Conservation (phyloP, 2,888 invertebrate genomes). For the Prenolepis imparis region DNA sequence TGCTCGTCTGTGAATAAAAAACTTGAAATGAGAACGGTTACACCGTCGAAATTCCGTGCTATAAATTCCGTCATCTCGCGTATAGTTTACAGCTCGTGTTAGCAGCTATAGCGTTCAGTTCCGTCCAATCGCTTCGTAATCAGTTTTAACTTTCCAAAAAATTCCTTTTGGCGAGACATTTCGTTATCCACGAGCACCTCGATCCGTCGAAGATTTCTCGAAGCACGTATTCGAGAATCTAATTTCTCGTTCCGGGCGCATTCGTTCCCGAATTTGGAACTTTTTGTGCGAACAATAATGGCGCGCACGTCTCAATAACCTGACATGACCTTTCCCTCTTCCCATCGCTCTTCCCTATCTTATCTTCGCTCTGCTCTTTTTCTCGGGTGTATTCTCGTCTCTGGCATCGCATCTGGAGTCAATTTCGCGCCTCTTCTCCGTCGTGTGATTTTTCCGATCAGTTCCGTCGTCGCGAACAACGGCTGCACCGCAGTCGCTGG, state of each 20-base stretch:
- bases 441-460: conserved; percentile 59
- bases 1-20: conserved; percentile 32
- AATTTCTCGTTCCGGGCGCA: conserved; percentile 43
- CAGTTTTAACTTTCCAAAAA: conserved; percentile 37
- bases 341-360: conserved; percentile 29
- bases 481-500: conserved; percentile 7
- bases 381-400: conserved; percentile 50
- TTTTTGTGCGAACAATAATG: conserved; percentile 55
- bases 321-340: conserved; percentile 42
- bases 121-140: not conserved
- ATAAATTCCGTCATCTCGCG: conserved; percentile 39
- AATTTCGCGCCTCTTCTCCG: conserved; percentile 58
- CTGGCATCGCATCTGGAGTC: conserved; percentile 56
- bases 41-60: conserved; percentile 6
- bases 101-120: not conserved
- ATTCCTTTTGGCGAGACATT: conserved; percentile 34
- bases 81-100: conserved; percentile 31
- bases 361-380: conserved; percentile 37
- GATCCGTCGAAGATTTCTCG: conserved; percentile 6
- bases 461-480: conserved; percentile 49
- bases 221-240: conserved; percentile 44
- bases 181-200: conserved; percentile 20
- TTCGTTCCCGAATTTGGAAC: conserved; percentile 32
- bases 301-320: conserved; percentile 52
- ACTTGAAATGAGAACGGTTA: conserved; percentile 20